Evolutionary conservation across 2,888 invertebrate species (phyloP).

Genomic region (Lordiphosa fenestrarum): DNA sequence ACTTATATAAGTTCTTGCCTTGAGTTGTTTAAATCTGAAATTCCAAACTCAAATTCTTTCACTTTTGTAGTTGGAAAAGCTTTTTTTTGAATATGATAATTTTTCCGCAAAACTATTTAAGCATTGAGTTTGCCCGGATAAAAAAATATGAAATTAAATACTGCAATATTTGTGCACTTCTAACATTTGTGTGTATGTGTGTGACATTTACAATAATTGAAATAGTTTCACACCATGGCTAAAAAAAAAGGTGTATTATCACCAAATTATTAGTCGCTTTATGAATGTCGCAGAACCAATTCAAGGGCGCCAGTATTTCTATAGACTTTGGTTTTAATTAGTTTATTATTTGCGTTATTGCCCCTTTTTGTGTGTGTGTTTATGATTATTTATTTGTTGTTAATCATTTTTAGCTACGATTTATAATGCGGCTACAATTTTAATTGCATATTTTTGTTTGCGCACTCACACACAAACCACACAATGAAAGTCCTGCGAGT

Average conservation of each 20-base stretch:
- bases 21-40: too few relatives aligned
- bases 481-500: constrained; percentile 31
- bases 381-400: constrained; percentile 65
- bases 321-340: constrained; percentile 62
- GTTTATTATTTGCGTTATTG: constrained; percentile 57
- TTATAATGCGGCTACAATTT: constrained; percentile 50
- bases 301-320: constrained; percentile 23
- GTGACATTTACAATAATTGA: neutral
- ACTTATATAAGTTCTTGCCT: too few relatives aligned
- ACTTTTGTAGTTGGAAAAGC: too few relatives aligned
- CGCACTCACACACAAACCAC: constrained; percentile 32
- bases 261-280: constrained; percentile 48
- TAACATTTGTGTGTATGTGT: neutral
- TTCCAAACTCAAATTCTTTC: too few relatives aligned
- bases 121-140: too few relatives aligned
- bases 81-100: too few relatives aligned
- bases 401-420: constrained; percentile 54
- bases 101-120: too few relatives aligned
- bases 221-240: neutral
- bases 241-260: constrained; percentile 37
- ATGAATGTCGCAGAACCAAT: constrained; percentile 10
- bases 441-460: constrained; percentile 54
- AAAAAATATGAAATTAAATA: too few relatives aligned
- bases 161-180: too few relatives aligned
- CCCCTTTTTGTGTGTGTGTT: constrained; percentile 16